Percentiles rank a stretch among this genome's conserved stretches.
Conservation (phyloP, 2,888 invertebrate species). For the Monopis laevigella region DNA sequence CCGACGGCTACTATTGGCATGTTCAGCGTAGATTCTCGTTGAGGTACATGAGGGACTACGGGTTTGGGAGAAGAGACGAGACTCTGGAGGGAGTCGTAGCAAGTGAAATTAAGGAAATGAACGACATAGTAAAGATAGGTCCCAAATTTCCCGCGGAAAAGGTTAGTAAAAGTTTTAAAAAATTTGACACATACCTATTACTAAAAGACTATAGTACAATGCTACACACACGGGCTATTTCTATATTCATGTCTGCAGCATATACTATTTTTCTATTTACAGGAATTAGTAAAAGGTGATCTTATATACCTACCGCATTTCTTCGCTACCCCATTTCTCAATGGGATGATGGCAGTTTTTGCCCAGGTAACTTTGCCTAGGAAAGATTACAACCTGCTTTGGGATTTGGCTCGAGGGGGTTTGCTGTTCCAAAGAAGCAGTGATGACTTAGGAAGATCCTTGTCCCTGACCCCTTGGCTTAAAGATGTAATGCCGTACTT, state of each 20-base stretch:
- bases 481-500: constrained; percentile 65
- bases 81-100: constrained; percentile 54
- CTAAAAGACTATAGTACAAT: too few species aligned
- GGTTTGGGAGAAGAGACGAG: constrained; percentile 71
- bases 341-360: constrained; percentile 66
- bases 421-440: constrained; percentile 63
- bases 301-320: constrained; percentile 59
- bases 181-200: too few species aligned
- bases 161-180: too few species aligned
- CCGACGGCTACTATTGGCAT: constrained; percentile 71
- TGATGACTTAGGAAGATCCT: constrained; percentile 68
- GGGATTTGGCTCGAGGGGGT: constrained; percentile 43
- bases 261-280: too few species aligned
- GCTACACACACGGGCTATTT: too few species aligned
- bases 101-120: constrained; percentile 44
- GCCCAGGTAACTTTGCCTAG: constrained; percentile 58
- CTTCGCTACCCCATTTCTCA: constrained; percentile 62
- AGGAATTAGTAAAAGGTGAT: constrained; percentile 49
- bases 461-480: constrained; percentile 70
- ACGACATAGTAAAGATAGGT: constrained; percentile 42
- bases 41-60: constrained; percentile 72
- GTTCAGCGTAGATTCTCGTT: constrained; percentile 73
- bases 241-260: too few species aligned
- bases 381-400: constrained; percentile 54
- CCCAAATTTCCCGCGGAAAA: constrained; percentile 40